Evolutionary conservation across 2,888 invertebrate genomes (phyloP).

Genomic region (Epirrhoe tristata): DNA sequence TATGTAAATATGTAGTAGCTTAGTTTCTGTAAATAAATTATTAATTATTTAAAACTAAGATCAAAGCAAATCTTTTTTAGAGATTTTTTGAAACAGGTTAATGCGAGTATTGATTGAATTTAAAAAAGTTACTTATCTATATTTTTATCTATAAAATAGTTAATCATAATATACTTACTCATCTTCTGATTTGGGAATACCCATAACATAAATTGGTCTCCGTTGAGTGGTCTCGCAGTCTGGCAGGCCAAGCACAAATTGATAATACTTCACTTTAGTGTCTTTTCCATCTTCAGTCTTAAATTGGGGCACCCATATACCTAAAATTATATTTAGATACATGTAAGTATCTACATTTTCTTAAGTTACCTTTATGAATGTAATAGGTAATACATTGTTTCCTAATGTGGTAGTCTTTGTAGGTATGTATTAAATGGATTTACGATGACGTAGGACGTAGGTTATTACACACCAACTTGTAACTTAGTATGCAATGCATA

Average conservation of each 20-base stretch:
- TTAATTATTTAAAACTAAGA: too few relatives aligned
- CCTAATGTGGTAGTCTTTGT: not conserved
- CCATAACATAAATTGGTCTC: slow-evolving; percentile 88
- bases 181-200: slow-evolving; percentile 81
- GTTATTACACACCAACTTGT: slow-evolving; percentile 7
- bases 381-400: not conserved
- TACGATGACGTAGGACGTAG: not conserved
- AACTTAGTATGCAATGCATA: slow-evolving; percentile 33
- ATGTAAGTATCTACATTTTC: not conserved
- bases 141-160: too few relatives aligned
- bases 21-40: too few relatives aligned
- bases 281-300: slow-evolving; percentile 86
- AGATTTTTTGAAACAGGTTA: too few relatives aligned
- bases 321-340: slow-evolving; percentile 52
- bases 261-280: slow-evolving; percentile 82
- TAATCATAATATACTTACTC: slow-evolving; percentile 64
- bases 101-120: too few relatives aligned
- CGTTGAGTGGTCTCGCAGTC: slow-evolving; percentile 89
- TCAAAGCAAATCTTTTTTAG: too few relatives aligned
- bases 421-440: not conserved
- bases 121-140: too few relatives aligned
- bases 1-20: too few relatives aligned
- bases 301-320: slow-evolving; percentile 87
- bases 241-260: slow-evolving; percentile 87
- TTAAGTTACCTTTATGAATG: not conserved